Conservation (phyloP, 2,888 invertebrate species). For the Drosophila eohydei region DNA sequence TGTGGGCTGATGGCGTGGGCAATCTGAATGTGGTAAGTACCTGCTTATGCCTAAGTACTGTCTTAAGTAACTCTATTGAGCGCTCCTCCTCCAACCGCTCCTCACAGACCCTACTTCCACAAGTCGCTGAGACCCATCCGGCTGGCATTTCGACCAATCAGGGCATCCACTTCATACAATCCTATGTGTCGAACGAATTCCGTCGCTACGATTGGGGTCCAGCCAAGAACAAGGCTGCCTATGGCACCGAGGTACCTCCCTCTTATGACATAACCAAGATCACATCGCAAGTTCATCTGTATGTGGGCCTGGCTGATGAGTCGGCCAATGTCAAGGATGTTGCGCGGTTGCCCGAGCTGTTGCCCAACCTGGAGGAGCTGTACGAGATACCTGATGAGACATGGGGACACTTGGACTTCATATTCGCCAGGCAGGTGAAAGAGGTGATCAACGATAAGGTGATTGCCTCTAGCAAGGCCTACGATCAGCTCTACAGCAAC, state of each 20-base stretch:
- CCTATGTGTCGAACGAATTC: constrained; percentile 64
- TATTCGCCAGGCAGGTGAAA: constrained; percentile 76
- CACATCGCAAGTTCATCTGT: constrained; percentile 67
- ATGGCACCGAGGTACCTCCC: constrained; percentile 66
- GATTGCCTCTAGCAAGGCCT: constrained; percentile 55
- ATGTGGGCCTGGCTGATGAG: constrained; percentile 67
- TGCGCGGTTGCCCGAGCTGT: constrained; percentile 50
- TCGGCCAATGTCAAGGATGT: constrained; percentile 70
- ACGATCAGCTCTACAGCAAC: constrained; percentile 50
- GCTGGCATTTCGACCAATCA: constrained; percentile 81
- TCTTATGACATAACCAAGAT: constrained; percentile 69
- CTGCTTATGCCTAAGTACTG: not conserved
- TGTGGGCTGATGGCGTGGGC: constrained; percentile 71
- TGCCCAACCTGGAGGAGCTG: constrained; percentile 60
- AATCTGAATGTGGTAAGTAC: constrained; percentile 72
- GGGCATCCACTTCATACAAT: constrained; percentile 77
- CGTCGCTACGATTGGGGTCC: constrained; percentile 73
- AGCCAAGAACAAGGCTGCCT: constrained; percentile 61
- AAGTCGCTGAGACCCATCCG: constrained; percentile 78
- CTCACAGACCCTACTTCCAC: constrained; percentile 68
- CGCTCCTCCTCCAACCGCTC: not conserved
- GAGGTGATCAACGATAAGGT: constrained; percentile 71
- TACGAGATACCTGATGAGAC: constrained; percentile 68
- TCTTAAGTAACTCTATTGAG: not conserved
- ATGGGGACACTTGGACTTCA: constrained; percentile 81